Base-by-base conservation (phyloP, 1,140 invertebrate genomes). In the Papilio polyxenes region DNA sequence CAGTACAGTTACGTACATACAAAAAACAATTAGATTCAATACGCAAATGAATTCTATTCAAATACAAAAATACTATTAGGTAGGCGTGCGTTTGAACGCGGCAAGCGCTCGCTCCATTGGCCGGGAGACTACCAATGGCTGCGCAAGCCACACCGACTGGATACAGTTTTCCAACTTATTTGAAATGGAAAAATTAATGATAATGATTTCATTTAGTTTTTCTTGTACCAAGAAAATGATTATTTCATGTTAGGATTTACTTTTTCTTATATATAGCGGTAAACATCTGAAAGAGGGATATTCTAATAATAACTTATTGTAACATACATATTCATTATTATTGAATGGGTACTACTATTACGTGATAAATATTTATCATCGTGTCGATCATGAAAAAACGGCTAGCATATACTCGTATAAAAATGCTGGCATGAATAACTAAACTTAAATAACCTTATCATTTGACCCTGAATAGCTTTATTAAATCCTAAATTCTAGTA, bases 41-140 rank as follows among this genome's bases (percentile, higher is more conserved):
- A 79, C 77, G 56, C 23, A 77, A 81, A 82, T 82, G 75, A 81
- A 82, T 82, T 82, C 86, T 87, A 90, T 91, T 87, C 83, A 87
- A 89, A 91, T 92, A 90, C 88, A 87, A 91, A 93, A 92, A 91
- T 91, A 89, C 89, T 88, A 80, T 88, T 86, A 81, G 87, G 89
- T 90, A 89, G 92, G 92, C 92, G 92, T 92, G 88, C 85, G 83
- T 83, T 82, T 78, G 69, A 76, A 83, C 83, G 85, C 84, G 85
- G 84, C 84, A 75, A 84, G 89, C 87, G 86, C 40, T 44, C 87
- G 82, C 83, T 84, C 89, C 88, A 93, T 94, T 94, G 92, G 92
- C 81, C 85, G 80, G 72, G 49, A 37, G 80, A 78, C 76, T 81
- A 81, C 92, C 92, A 94, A 94, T 94, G 89, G 88, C 91, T 80